Conservation (phyloP, 2,113 vertebrate species). For the Grantiella picta region DNA sequence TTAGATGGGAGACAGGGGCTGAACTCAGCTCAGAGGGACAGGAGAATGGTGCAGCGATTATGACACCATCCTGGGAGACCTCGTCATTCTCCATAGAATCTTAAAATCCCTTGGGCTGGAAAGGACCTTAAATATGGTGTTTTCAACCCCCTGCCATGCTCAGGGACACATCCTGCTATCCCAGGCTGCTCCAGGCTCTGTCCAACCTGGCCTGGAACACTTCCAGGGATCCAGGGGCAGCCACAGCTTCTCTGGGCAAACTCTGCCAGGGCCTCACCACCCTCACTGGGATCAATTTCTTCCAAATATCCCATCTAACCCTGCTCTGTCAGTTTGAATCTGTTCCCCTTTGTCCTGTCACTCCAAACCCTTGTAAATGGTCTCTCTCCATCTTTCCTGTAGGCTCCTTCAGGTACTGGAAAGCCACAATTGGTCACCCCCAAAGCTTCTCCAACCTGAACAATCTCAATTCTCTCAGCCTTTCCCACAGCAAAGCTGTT, state of each 20-base stretch:
- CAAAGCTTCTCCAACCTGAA: background rate
- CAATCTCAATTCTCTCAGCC: background rate
- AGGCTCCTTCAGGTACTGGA: background rate
- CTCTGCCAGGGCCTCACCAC: background rate
- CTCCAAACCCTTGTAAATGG: background rate
- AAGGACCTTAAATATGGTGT: background rate
- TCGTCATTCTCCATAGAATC: fast-evolving
- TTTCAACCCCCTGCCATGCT: background rate
- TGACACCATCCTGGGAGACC: background rate
- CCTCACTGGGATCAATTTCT: background rate
- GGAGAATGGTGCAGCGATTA: background rate
- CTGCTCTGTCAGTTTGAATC: background rate
- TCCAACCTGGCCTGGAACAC: background rate
- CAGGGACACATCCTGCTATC: background rate
- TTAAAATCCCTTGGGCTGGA: background rate
- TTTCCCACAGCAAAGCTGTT: background rate
- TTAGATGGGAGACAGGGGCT: background rate
- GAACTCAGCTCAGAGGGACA: background rate
- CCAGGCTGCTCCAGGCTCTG: background rate
- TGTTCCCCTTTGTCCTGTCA: background rate
- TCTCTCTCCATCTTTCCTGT: background rate
- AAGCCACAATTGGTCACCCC: background rate
- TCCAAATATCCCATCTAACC: background rate
- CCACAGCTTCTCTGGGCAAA: background rate
- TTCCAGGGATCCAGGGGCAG: background rate